phyloP scores from a whole-genome alignment of 2,113 vertebrate species.

The Piprites chloris region DNA sequence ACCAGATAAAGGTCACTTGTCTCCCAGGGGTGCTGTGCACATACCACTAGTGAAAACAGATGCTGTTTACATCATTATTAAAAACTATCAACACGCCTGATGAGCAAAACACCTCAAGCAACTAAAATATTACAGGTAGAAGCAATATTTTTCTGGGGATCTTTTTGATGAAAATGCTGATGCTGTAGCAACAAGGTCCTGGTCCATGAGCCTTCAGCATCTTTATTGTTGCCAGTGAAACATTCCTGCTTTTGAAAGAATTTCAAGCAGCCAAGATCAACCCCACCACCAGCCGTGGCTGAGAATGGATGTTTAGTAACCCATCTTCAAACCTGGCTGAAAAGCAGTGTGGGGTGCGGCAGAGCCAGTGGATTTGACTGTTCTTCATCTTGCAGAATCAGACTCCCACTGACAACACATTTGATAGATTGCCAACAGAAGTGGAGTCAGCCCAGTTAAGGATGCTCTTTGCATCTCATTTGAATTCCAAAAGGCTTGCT shows the following conservation, averaged over 20 bases:
- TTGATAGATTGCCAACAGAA: constrained; percentile 20
- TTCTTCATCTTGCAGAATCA: not conserved
- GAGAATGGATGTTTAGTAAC: constrained; percentile 1
- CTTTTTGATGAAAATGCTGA: not conserved
- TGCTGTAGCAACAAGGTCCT: not conserved
- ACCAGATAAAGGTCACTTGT: not conserved
- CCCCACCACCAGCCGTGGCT: not conserved
- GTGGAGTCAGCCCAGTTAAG: not conserved
- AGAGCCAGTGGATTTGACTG: not conserved
- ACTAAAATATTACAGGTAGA: not conserved
- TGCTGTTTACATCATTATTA: not conserved
- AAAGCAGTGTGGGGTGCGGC: not conserved
- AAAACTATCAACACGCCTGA: not conserved
- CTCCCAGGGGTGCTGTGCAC: not conserved
- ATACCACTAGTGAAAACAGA: not conserved
- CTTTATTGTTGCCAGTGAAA: not conserved
- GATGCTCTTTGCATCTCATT: not conserved
- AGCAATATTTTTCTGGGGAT: not conserved
- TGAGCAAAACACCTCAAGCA: not conserved
- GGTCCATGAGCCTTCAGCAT: not conserved
- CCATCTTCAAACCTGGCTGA: not conserved
- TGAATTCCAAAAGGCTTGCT: constrained; percentile 8
- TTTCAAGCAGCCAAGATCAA: not conserved
- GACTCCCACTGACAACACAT: not conserved
- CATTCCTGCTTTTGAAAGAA: not conserved